Conservation (phyloP, 2,888 invertebrate genomes). For the Rotaria macrura region DNA sequence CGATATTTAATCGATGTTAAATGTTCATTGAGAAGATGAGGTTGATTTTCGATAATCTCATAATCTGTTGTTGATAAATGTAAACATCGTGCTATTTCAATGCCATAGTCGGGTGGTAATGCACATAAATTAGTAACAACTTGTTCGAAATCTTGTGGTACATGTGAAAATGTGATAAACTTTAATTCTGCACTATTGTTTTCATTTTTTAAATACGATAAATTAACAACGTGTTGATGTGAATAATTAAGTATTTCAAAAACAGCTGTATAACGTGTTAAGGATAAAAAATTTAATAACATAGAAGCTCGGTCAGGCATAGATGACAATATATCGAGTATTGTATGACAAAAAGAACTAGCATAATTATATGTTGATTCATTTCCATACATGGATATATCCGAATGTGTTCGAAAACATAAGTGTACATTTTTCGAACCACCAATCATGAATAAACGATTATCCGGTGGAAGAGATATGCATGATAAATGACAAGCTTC, state of each 20-base stretch:
- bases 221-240: constrained; percentile 51
- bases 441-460: constrained; percentile 43
- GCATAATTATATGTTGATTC: neutral
- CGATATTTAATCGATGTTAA: constrained; percentile 10
- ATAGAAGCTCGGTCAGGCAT: constrained; percentile 37
- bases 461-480: constrained; percentile 39
- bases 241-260: constrained; percentile 50
- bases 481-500: constrained; percentile 51
- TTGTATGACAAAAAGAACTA: constrained; percentile 18
- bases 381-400: neutral
- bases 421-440: constrained; percentile 53
- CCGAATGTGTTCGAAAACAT: constrained; percentile 39
- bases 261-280: constrained; percentile 46
- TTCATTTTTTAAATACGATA: constrained; percentile 42
- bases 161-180: neutral
- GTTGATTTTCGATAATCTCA: constrained; percentile 17
- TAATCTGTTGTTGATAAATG: constrained; percentile 17
- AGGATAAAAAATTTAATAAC: constrained; percentile 41
- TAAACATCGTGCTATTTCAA: constrained; percentile 8
- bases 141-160: neutral
- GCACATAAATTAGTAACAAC: neutral
- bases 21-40: neutral
- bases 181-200: neutral
- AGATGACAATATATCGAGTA: constrained; percentile 35
- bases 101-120: neutral